phyloP scores from a whole-genome alignment of 2,888 invertebrate species.

The Agriopis leucophaearia region DNA sequence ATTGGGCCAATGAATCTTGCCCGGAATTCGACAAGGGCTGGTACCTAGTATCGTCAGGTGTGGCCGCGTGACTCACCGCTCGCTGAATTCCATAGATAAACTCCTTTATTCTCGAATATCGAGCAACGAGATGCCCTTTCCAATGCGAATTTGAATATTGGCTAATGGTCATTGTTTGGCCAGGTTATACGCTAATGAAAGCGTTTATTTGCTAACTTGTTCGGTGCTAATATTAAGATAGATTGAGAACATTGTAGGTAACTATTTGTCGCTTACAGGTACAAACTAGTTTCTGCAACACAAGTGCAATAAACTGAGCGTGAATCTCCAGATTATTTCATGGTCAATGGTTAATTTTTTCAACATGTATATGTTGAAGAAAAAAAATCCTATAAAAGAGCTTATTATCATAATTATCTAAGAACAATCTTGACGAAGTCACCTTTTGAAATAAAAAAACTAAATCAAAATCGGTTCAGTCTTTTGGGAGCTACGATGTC shows the following conservation, averaged over 20 bases:
- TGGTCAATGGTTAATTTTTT: too few relatives aligned
- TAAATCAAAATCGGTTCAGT: too few relatives aligned
- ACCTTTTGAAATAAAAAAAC: too few relatives aligned
- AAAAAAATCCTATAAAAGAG: too few relatives aligned
- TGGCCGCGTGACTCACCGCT: conserved; percentile 78
- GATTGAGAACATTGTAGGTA: background rate
- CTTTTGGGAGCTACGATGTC: too few relatives aligned
- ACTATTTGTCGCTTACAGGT: background rate
- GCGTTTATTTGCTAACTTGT: conserved; percentile 12
- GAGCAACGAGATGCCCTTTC: conserved; percentile 76
- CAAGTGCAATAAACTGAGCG: too few relatives aligned
- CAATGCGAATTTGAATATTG: conserved; percentile 68
- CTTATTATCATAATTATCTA: too few relatives aligned
- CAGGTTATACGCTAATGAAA: conserved; percentile 32
- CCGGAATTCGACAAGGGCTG: conserved; percentile 75
- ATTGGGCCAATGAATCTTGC: conserved; percentile 53
- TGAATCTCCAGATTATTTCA: too few relatives aligned
- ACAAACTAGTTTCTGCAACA: too few relatives aligned
- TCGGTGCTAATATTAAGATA: background rate
- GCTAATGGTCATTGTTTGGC: conserved; percentile 57
- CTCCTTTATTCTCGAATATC: conserved; percentile 76
- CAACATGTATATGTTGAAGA: too few relatives aligned
- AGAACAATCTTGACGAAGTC: too few relatives aligned
- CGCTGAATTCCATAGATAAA: conserved; percentile 81
- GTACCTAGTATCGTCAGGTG: conserved; percentile 73